Evolutionary conservation across 2,113 vertebrate species (phyloP).

Genomic region (Prochilodus magdalenae): DNA sequence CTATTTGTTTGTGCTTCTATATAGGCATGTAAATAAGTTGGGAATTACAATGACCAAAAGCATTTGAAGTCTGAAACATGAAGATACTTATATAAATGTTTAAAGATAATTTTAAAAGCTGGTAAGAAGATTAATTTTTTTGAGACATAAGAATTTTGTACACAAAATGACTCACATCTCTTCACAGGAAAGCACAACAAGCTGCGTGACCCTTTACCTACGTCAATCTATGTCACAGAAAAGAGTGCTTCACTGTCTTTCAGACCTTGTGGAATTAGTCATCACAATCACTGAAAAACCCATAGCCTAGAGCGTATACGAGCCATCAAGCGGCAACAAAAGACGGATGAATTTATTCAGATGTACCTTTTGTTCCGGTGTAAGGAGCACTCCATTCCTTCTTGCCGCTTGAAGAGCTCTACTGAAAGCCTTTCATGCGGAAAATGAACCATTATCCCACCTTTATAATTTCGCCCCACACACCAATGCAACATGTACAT

Average conservation of each 20-base stretch:
- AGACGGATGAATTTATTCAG: slow-evolving; percentile 20
- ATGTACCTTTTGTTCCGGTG: slow-evolving; percentile 25
- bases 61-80: too few relatives aligned
- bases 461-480: slow-evolving; percentile 26
- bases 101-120: too few relatives aligned
- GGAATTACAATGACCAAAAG: too few relatives aligned
- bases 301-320: not conserved
- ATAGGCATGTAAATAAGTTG: too few relatives aligned
- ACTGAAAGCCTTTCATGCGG: slow-evolving; percentile 25
- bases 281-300: slow-evolving; percentile 2
- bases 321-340: slow-evolving; percentile 23
- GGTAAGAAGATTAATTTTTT: too few relatives aligned
- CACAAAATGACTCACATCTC: not conserved
- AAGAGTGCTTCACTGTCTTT: not conserved
- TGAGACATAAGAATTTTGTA: not conserved
- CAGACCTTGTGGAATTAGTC: not conserved
- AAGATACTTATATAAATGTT: too few relatives aligned
- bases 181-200: not conserved
- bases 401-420: slow-evolving; percentile 26
- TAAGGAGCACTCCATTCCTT: slow-evolving; percentile 18
- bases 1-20: too few relatives aligned
- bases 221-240: not conserved
- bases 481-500: slow-evolving; percentile 19
- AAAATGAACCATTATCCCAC: slow-evolving; percentile 37
- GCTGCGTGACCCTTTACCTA: not conserved